Percentiles rank a stretch among this genome's conserved stretches.
phyloP scores from a whole-genome alignment of 1,140 invertebrate genomes.

The Saxidomus purpurata region DNA sequence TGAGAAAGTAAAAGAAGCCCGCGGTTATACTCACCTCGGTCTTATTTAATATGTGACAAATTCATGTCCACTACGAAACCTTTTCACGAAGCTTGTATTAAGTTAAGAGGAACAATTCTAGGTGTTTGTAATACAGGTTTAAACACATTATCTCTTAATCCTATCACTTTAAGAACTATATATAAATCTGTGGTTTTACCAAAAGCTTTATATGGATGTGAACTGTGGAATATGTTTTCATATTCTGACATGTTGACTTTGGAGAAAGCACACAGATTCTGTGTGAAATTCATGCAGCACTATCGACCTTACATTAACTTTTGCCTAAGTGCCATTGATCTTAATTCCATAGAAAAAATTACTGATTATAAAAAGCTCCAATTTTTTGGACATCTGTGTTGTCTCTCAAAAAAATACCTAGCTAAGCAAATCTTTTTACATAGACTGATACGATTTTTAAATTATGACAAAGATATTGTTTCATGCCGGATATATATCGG shows the following conservation, averaged over 20 bases:
- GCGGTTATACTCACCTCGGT: too few species aligned
- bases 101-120: constrained; percentile 23
- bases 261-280: background rate
- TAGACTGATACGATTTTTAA: background rate
- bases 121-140: background rate
- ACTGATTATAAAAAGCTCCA: constrained; percentile 29
- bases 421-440: background rate
- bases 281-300: constrained; percentile 6
- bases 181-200: constrained; percentile 19
- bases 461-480: background rate
- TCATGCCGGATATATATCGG: background rate
- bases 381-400: constrained; percentile 23
- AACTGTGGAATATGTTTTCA: background rate
- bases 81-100: background rate
- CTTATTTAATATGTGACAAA: background rate
- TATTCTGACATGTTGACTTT: background rate
- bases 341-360: background rate
- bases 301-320: background rate
- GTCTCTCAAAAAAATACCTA: too few species aligned
- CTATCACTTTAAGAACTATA: background rate
- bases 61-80: background rate
- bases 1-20: too few species aligned
- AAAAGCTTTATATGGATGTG: constrained; percentile 28
- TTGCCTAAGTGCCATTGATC: too few species aligned
- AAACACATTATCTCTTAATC: background rate